Base-by-base conservation (phyloP, 2,888 invertebrate species). In the Helobdella robusta region DNA sequence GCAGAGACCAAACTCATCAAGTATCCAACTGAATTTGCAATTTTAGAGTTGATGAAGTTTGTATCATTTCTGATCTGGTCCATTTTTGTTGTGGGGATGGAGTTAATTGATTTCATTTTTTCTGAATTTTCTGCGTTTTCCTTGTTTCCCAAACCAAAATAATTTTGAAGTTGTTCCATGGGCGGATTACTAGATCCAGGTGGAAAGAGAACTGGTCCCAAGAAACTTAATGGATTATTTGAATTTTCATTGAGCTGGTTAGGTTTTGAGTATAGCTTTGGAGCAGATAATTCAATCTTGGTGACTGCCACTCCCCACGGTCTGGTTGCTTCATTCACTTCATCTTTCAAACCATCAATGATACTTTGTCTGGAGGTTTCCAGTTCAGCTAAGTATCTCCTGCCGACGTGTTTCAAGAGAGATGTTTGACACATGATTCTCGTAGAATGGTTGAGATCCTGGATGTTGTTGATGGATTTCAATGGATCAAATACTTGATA, bases 371-470 rank as follows among this genome's bases (percentile, higher is more conserved):
- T n/a, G 2, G 44, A 23, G 18, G 56, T 66, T 35, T 75, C 74
- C 36, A 77, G 73, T 25, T 75, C 76, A 4, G 69, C 65, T 5
- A 80, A 70, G 15, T 73, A 72, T 59, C 73, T 73, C 67, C 75
- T 75, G 54, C 75, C 74, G 18, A 81, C 70, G 32, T 75, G 74
- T 59, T 78, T 76, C 64, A 77, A 77, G 18, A 81, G 70, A 54
- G 75, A 72, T 1, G 80, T 79, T 67, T 78, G 77, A 0, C 80
- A 77, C 25, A 81, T 70, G 0, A 75, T 74, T n/a, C 80, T 73
- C 0, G 76, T 74, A 2, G 78, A 75, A n/a, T 73, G 69, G 67
- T 80, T 77, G 34, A 78, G 71, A 67, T 80, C 77, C 70, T 79
- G 79, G 1, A 81, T 75, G 64, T 74, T 73, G 32, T 77, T 78